Conservation (phyloP, 2,113 vertebrate genomes). For the Albula glossodonta region DNA sequence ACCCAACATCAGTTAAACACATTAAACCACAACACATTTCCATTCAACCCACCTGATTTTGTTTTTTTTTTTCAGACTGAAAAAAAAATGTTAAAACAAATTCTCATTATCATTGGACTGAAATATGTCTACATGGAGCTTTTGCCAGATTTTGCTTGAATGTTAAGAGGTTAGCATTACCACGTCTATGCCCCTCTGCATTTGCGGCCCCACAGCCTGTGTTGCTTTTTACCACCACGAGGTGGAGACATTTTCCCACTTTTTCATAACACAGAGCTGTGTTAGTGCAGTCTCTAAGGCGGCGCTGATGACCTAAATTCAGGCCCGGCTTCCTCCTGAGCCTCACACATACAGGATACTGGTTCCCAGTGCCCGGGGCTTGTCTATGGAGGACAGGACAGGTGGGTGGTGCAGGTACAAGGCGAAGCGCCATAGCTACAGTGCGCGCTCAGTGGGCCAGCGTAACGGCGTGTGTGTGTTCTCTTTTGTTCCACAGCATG, state of each 20-base stretch:
- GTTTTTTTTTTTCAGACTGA: not conserved
- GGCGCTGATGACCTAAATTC: not conserved
- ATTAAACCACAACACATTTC: not conserved
- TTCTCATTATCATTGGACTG: not conserved
- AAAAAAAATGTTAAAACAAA: not conserved
- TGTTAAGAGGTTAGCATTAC: not conserved
- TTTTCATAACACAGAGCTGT: not conserved
- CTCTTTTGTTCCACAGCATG: constrained; percentile 71
- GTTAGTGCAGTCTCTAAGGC: not conserved
- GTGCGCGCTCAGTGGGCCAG: not conserved
- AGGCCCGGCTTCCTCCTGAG: not conserved
- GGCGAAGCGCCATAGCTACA: not conserved
- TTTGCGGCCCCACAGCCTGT: not conserved
- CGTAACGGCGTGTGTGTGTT: constrained; percentile 34
- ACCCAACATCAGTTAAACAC: not conserved
- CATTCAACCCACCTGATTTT: not conserved
- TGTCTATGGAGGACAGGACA: not conserved
- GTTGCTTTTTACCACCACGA: not conserved
- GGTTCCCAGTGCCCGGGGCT: not conserved
- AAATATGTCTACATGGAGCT: not conserved
- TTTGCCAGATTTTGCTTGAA: no score
- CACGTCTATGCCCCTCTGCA: no score
- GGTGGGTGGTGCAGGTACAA: not conserved
- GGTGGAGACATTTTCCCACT: not conserved
- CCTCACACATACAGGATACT: not conserved